These are phyloP conservation scores for Anarhynchus alexandrinus DNA, from an alignment of 2,113 vertebrate species.

Conservation along the genomic window DNA sequence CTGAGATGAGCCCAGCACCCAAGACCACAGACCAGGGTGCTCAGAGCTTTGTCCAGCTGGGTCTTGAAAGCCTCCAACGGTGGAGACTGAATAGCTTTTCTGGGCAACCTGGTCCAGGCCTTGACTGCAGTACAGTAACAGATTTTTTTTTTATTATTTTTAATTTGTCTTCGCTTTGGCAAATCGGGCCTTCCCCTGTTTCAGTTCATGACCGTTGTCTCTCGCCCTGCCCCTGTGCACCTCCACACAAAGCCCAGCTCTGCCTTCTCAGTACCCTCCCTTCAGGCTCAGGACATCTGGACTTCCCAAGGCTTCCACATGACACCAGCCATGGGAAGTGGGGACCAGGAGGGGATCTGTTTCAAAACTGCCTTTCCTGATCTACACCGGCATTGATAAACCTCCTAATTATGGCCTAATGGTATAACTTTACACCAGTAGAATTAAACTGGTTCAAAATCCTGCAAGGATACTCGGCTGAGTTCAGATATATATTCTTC, in stretches of 20 bases:
- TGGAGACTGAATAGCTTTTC: not conserved
- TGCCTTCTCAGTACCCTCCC: not conserved
- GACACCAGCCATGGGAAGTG: not conserved
- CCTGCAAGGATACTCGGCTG: not conserved
- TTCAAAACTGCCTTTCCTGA: not conserved
- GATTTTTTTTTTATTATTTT: not conserved
- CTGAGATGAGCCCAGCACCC: not conserved
- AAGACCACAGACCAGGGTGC: not conserved
- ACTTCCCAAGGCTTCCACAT: not conserved
- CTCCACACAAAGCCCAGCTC: not conserved
- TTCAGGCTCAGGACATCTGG: not conserved
- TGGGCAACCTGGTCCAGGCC: not conserved
- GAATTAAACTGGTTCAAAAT: not conserved
- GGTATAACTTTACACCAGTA: not conserved
- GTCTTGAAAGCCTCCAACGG: not conserved
- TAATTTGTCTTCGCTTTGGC: not conserved
- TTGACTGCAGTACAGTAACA: not conserved
- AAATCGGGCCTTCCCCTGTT: not conserved
- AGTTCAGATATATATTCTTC: not conserved
- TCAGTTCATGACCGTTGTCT: not conserved
- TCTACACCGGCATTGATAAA: not conserved
- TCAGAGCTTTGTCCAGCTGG: not conserved
- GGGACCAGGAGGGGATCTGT: not conserved
- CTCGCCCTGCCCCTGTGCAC: not conserved
- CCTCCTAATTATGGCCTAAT: not conserved